Base-by-base conservation (phyloP, 2,888 invertebrate species). In the Drosophila cognata region DNA sequence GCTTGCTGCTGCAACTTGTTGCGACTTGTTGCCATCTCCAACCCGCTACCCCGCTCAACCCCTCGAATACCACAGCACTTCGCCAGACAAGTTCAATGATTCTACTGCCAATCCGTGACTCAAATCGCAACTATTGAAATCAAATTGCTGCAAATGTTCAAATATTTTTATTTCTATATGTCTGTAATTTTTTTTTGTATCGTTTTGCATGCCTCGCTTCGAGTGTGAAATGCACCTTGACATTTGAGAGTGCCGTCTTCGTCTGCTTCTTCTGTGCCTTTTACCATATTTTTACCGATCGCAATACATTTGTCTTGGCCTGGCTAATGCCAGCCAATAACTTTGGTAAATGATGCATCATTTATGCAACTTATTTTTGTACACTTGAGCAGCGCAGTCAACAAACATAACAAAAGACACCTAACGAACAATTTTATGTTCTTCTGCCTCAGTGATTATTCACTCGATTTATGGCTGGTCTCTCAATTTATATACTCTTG, bases 201-300 rank as follows among this genome's bases (percentile, higher is more conserved):
- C n/a, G n/a, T 43, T 61, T 53, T 51, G 58, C 50, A 61, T 71
- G 72, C 28, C 50, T 58, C 55, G 41, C 41, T 36, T 53, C 43
- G 43, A 81, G 86, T 85, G 88, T 88, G 85, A 86, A 86, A 86
- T 86, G 85, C 88, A 88, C 85, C 88, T 86, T 86, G 88, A 86
- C 88, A 86, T 86, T 88, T 88, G 69, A 68, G 60, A 55, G 55
- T 60, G 69, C 70, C 52, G 43, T 53, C 43, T 35, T 35, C 57
- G 50, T 35, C 63, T 31, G 25, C 36, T 11, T 16, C 33, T 41
- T 53, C 52, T 36, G 28, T 48, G 31, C 50, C 58, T 57, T 28
- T 60, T 63, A 35, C 46, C n/a, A 36, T 52, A 18, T 50, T 52
- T 75, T 84, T 88, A 79, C 72, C 71, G 81, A 77, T 82, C 80